These are phyloP conservation scores for Zeugodacus cucurbitae DNA, from an alignment of 1,140 invertebrate species.

Conservation along the genomic window DNA sequence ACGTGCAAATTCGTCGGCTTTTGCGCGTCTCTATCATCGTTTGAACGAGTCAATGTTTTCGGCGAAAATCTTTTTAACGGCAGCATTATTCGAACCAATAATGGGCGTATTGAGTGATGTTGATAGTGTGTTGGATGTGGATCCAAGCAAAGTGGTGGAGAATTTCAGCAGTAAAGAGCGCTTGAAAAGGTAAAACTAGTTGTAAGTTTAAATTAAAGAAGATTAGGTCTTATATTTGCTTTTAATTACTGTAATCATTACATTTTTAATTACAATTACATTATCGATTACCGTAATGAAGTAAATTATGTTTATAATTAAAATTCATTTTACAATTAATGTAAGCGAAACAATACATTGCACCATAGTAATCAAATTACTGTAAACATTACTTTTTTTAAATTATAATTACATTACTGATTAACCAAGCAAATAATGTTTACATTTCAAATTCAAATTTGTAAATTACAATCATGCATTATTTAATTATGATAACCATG, in stretches of 20 bases:
- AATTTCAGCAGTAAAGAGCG: slow-evolving; percentile 61
- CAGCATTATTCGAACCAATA: slow-evolving; percentile 90
- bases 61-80: slow-evolving; percentile 91
- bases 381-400: too few species aligned
- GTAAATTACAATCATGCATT: too few species aligned
- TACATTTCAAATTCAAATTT: too few species aligned
- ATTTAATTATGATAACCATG: too few species aligned
- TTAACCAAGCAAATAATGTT: too few species aligned
- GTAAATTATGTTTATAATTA: too few species aligned
- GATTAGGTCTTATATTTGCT: neutral
- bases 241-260: neutral
- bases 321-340: too few species aligned
- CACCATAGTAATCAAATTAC: too few species aligned
- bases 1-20: slow-evolving; percentile 86
- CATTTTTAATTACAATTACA: too few species aligned
- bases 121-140: slow-evolving; percentile 92
- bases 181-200: slow-evolving; percentile 67
- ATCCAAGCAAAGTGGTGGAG: slow-evolving; percentile 86
- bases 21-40: slow-evolving; percentile 88
- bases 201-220: neutral
- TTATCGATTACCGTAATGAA: too few species aligned
- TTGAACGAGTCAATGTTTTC: slow-evolving; percentile 92
- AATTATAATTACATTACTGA: too few species aligned
- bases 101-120: slow-evolving; percentile 93
- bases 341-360: too few species aligned